A percentile compares a stretch with the other conserved stretches of the same genome.
phyloP scores from a whole-genome alignment of 2,888 invertebrate genomes.

The Venusia cambrica region DNA sequence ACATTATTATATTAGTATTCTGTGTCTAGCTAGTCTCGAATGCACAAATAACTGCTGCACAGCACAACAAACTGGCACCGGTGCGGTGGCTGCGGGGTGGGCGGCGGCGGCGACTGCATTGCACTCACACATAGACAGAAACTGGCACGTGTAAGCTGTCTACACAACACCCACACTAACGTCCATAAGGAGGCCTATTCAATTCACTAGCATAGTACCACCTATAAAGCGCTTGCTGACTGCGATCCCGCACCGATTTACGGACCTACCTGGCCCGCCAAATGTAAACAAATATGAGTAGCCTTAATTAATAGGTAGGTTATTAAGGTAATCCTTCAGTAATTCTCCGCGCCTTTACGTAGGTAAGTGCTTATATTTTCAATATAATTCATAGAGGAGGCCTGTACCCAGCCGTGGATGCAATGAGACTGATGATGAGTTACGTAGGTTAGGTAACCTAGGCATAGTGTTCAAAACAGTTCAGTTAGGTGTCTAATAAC shows the following conservation, averaged over 20 bases:
- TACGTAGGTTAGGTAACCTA: too few relatives aligned
- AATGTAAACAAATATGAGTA: too few relatives aligned
- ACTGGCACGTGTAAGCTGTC: slow-evolving; percentile 52
- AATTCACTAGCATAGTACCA: slow-evolving; percentile 30
- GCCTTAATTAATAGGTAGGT: too few relatives aligned
- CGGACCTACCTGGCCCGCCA: slow-evolving; percentile 19
- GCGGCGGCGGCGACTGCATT: slow-evolving; percentile 32
- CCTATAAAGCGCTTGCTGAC: too few relatives aligned
- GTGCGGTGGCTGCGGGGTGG: slow-evolving; percentile 17
- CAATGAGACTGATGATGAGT: too few relatives aligned
- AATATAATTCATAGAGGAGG: too few relatives aligned
- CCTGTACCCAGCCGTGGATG: too few relatives aligned
- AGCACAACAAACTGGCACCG: slow-evolving; percentile 36
- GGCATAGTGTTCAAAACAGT: too few relatives aligned
- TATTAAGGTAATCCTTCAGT: too few relatives aligned
- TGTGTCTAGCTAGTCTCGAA: slow-evolving; percentile 31
- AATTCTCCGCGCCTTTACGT: too few relatives aligned
- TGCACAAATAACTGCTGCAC: slow-evolving; percentile 36
- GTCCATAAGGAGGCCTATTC: slow-evolving; percentile 34
- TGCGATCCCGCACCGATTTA: slow-evolving; percentile 21
- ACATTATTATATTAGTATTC: slow-evolving; percentile 28
- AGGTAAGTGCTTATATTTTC: too few relatives aligned
- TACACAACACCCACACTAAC: slow-evolving; percentile 36
- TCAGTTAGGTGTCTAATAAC: too few relatives aligned
- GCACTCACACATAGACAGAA: slow-evolving; percentile 45